phyloP scores from a whole-genome alignment of 2,113 vertebrate species.

The Pavo muticus region DNA sequence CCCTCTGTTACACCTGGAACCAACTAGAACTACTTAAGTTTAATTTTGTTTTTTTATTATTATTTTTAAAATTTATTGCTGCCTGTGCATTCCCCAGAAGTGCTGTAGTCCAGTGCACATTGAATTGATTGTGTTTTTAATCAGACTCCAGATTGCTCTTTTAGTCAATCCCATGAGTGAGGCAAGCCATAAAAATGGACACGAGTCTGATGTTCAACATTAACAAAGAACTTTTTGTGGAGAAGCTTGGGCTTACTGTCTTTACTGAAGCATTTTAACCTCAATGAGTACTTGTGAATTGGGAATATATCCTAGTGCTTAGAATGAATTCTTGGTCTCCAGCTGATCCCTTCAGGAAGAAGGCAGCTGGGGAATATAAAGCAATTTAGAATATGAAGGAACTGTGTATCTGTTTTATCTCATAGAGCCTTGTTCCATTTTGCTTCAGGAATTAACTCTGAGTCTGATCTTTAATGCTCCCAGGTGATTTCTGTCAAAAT shows the following conservation, averaged over 20 bases:
- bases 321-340: slow-evolving; percentile 19
- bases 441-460: slow-evolving; percentile 43
- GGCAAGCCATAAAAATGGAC: slow-evolving; percentile 40
- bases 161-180: slow-evolving; percentile 45
- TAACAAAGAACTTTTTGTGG: slow-evolving; percentile 48
- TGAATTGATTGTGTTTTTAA: slow-evolving; percentile 61
- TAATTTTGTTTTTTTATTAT: slow-evolving; percentile 42
- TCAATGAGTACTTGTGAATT: not conserved
- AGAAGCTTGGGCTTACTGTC: slow-evolving; percentile 22
- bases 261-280: slow-evolving; percentile 50
- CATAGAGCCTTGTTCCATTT: slow-evolving; percentile 15
- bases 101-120: slow-evolving; percentile 23
- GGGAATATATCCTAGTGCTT: slow-evolving; percentile 4
- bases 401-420: slow-evolving; percentile 5
- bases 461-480: slow-evolving; percentile 47
- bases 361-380: slow-evolving; percentile 3
- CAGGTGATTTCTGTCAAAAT: slow-evolving; percentile 55
- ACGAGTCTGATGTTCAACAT: slow-evolving; percentile 35
- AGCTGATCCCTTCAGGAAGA: slow-evolving; percentile 45
- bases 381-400: slow-evolving; percentile 45
- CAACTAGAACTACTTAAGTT: slow-evolving; percentile 45
- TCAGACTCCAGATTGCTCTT: slow-evolving; percentile 42
- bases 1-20: not conserved
- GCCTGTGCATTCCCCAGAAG: slow-evolving; percentile 50
- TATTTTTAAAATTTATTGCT: slow-evolving; percentile 35